Base-by-base conservation (phyloP, 35 echinoderm and acorn worm genomes). In the Apostichopus californicus region DNA sequence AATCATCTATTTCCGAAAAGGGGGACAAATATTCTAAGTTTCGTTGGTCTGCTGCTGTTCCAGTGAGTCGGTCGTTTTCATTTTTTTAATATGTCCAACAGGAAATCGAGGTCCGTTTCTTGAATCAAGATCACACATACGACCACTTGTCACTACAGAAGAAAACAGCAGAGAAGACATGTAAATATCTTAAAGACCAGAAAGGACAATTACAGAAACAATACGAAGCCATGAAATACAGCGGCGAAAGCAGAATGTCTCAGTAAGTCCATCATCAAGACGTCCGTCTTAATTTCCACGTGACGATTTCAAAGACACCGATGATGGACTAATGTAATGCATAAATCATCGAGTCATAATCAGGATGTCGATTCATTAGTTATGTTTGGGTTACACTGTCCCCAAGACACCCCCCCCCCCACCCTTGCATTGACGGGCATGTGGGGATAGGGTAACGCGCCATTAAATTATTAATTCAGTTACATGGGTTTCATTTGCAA, bases 181-280 rank as follows among this genome's bases (percentile, higher is more conserved):
- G 93, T 6, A 95, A 95, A 81, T 99, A 78, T 73, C 87, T 99
- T 9, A 83, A 81, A 20, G 92, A 99, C 9, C 95, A 99, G 89
- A 94, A 95, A 59, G 73, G 68, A n/a, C 91, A 96, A 65, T 88
- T 96, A 23, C 77, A 93, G 61, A 94, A 96, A 65, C 91, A 96
- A 11, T 99, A 99, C 72, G 97, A 99, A 77, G 95, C 87, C 0
- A 94, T 99, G 94, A 99, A 99, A 54, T 99, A 99, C 93, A 99
- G 95, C 79, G 97, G 97, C 1, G 97, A 99, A 10, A 96, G 93
- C 24, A 94, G 96, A 66, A 93, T 96, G 93, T 96, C 97, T 14
- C 93, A 93, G 97, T 99, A 65, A 98, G 97, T 92, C 14, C 71
- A 75, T 18, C 2, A n/a, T 75, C 18, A 75, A 18, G 14, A 78